Base-by-base conservation (phyloP, 2,888 invertebrate genomes). In the Agrotis clavis region DNA sequence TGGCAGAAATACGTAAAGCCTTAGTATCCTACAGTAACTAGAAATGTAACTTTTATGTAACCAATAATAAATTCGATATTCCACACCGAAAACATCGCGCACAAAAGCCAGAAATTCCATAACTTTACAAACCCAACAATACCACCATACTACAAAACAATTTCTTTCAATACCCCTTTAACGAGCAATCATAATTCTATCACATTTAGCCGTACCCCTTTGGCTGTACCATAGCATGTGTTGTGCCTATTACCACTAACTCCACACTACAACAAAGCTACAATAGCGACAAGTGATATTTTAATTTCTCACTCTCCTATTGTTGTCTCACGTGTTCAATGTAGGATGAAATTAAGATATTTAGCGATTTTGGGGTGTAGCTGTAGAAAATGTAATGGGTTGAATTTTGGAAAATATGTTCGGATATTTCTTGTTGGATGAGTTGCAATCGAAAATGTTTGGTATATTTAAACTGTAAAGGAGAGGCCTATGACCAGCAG, bases 161-260 rank as follows among this genome's bases (percentile, higher is more conserved):
- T 83, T 83, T 83, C 84, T 83, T 76, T 78, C 84, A 91, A 92
- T 91, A 82, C 84, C 71, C 71, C 68, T 74, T 66, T 90, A 91
- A 90, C 90, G 87, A 92, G 87, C 79, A 69, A 87, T 86, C 84
- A 91, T 90, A 89, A 90, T 88, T 88, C 85, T 88, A 83, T 81
- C 78, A 88, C 85, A 86, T 88, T 89, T 89, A 88, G 87, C 71
- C 9, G 74, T 89, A 95, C 92, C 95, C 95, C 94, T 95, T 95
- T 94, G 79, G 73, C 77, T 82, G 80, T 75, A 87, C 89, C 84
- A 53, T 25, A 91, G 90, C 96, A 96, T 95, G 95, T 96, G 96
- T 94, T 92, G 83, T 79, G 88, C 89, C 95, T 93, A 96, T 96
- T 96, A 95, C 92, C 90, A 86, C 88, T 86, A 89, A 89, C 88